A percentile compares a stretch with the other conserved stretches of the same genome.
Evolutionary conservation across 35 echinoderm and acorn worm species (phyloP).

Genomic region (Acanthaster planci): DNA sequence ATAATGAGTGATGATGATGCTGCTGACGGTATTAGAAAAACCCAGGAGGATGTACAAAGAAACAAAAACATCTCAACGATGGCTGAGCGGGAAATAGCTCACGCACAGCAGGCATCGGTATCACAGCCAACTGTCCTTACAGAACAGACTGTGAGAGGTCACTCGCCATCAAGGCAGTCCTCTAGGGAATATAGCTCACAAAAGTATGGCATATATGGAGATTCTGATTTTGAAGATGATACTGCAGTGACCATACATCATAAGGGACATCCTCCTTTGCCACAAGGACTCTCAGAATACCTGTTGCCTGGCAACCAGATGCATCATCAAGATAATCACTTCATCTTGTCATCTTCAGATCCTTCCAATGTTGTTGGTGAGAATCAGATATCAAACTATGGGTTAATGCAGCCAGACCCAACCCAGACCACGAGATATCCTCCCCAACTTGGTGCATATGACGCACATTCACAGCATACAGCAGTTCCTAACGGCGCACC

Average conservation of each 20-base stretch:
- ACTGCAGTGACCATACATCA: background rate
- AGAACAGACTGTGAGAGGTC: background rate
- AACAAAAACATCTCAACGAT: background rate
- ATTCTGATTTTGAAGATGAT: slow-evolving; percentile 6
- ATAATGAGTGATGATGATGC: slow-evolving; percentile 2
- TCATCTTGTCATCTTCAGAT: background rate
- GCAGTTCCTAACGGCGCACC: background rate
- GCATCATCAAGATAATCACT: background rate
- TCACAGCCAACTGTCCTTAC: background rate
- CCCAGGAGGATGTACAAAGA: background rate
- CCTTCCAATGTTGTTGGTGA: background rate
- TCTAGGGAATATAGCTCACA: slow-evolving; percentile 5
- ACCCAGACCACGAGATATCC: background rate
- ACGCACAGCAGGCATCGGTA: background rate
- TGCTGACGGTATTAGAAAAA: background rate
- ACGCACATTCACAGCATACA: background rate
- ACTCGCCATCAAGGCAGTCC: background rate
- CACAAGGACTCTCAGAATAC: background rate
- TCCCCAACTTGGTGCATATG: background rate
- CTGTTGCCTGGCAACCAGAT: background rate
- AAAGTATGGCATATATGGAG: slow-evolving; percentile 35
- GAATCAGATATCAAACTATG: background rate
- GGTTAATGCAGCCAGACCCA: background rate
- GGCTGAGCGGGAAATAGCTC: background rate
- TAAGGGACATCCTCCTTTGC: background rate